Conservation (phyloP, 2,113 vertebrate genomes). For the Sebastes fasciatus region DNA sequence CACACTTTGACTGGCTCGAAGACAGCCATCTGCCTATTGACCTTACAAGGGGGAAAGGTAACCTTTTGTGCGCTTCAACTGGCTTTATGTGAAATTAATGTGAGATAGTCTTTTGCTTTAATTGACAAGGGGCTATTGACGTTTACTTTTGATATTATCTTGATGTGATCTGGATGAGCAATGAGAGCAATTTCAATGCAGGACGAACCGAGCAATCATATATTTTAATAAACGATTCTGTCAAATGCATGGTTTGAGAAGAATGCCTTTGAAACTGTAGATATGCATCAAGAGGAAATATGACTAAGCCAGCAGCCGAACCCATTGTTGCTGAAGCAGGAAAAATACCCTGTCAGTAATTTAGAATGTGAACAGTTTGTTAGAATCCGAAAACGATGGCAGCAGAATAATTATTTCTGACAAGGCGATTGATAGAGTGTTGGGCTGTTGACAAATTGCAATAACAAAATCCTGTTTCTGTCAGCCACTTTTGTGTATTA, state of each 20-base stretch:
- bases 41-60: constrained; percentile 7
- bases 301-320: constrained; percentile 67
- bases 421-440: constrained; percentile 81
- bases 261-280: constrained; percentile 74
- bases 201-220: constrained; percentile 72
- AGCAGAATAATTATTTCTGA: constrained; percentile 81
- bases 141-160: constrained; percentile 62
- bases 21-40: constrained; percentile 21
- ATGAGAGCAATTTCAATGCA: constrained; percentile 72
- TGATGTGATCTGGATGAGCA: constrained; percentile 73
- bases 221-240: constrained; percentile 80
- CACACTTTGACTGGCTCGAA: constrained; percentile 6
- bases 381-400: constrained; percentile 73
- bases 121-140: constrained; percentile 60
- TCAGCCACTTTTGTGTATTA: constrained; percentile 77
- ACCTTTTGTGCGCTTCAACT: constrained; percentile 32
- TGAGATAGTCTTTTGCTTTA: constrained; percentile 40
- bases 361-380: constrained; percentile 78
- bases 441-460: constrained; percentile 78
- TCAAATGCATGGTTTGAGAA: constrained; percentile 79
- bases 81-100: constrained; percentile 53
- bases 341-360: constrained; percentile 78
- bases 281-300: constrained; percentile 78
- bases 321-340: constrained; percentile 69
- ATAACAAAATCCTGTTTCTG: constrained; percentile 77